Conservation (phyloP, 2,113 vertebrate species). For the Rhinopomastus cyanomelas region DNA sequence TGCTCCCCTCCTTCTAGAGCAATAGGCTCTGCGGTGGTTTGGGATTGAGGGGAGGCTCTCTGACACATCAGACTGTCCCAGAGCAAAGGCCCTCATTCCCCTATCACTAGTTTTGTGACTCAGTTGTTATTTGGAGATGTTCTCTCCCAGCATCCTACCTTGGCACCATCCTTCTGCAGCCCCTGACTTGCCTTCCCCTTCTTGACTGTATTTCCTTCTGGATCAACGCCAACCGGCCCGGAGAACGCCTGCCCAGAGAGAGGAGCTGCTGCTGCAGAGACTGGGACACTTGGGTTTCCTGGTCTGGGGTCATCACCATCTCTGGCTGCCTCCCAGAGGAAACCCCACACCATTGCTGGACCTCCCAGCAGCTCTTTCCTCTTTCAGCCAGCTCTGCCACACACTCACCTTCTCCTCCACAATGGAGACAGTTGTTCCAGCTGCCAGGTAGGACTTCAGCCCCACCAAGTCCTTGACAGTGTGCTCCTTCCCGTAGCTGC, state of each 20-base stretch:
- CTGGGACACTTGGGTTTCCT: rapidly evolving
- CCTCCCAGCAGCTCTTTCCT: background rate
- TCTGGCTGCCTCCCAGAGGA: background rate
- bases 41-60: background rate
- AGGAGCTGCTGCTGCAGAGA: background rate
- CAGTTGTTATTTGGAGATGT: background rate
- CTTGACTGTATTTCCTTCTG: background rate
- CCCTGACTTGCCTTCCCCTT: constrained; percentile 34
- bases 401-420: constrained; percentile 84
- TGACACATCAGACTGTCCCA: background rate
- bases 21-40: background rate
- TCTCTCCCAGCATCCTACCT: background rate
- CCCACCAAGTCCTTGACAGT: constrained; percentile 63
- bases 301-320: background rate
- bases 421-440: constrained; percentile 72
- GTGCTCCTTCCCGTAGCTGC: constrained; percentile 69
- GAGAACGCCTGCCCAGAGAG: constrained; percentile 65
- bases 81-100: background rate
- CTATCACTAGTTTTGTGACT: background rate
- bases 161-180: background rate
- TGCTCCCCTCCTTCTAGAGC: background rate
- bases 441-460: constrained; percentile 80
- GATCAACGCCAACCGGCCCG: constrained; percentile 55
- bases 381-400: background rate
- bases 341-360: background rate